Evolutionary conservation across 2,797 vertebrate genomes (phyloP).

Genomic region (Picus viridis): DNA sequence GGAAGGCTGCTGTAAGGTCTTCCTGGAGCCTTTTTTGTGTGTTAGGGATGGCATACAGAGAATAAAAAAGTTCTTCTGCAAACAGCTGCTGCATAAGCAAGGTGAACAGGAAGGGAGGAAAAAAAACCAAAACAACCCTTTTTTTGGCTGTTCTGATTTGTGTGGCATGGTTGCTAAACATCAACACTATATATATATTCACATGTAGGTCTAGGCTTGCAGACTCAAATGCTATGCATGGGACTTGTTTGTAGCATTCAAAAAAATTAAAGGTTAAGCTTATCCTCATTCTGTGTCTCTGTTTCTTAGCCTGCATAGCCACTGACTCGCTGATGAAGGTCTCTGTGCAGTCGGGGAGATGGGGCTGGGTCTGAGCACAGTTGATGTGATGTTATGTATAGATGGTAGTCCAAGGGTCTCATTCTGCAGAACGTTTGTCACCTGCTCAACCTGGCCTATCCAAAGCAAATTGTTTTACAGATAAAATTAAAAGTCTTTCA

Average conservation of each 20-base stretch:
- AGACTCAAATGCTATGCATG: background rate
- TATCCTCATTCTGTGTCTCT: background rate
- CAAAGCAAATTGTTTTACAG: background rate
- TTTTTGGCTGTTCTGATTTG: background rate
- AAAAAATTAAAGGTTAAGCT: background rate
- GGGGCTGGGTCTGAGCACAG: background rate
- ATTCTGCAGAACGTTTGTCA: background rate
- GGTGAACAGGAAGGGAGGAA: background rate
- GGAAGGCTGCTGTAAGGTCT: too few species aligned
- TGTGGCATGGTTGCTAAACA: background rate
- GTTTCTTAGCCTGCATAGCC: background rate
- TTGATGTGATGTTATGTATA: background rate
- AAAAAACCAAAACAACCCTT: background rate
- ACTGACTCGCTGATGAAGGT: background rate
- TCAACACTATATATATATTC: background rate
- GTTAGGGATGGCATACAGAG: background rate
- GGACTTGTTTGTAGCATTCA: background rate
- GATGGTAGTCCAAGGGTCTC: fast-evolving
- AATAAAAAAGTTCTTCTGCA: background rate
- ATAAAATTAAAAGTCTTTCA: background rate
- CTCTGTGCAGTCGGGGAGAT: fast-evolving
- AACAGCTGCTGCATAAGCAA: background rate
- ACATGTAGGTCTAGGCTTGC: background rate
- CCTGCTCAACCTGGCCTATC: background rate
- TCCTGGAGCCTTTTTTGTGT: too few species aligned